Base-by-base conservation (phyloP, 2,797 vertebrate genomes). In the Distichodus sexfasciatus region DNA sequence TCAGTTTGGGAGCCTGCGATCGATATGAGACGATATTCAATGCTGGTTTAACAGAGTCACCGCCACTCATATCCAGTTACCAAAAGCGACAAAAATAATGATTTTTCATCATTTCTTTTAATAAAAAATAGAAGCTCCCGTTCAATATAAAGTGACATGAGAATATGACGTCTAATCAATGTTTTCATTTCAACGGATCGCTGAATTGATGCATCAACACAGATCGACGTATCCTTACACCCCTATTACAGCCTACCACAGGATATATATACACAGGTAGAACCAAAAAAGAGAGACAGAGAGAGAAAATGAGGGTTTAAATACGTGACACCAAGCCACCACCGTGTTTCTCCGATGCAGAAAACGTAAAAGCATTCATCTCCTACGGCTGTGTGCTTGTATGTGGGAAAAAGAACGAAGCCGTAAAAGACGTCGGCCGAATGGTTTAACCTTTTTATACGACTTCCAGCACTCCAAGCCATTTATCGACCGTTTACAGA, bases 371-470 rank as follows among this genome's bases (percentile, higher is more conserved):
- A n/a, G n/a, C n/a, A n/a, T n/a, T n/a, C n/a, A n/a, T n/a, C n/a
- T n/a, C n/a, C n/a, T n/a, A n/a, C n/a, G n/a, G n/a, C 38, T 66
- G 57, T 24, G 28, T 19, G 23, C 53, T 15, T 61, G 28, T 64
- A 48, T 57, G 57, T 15, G 24, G 9, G 9, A 40, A 44, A 46
- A 44, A 69, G 68, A 71, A 58, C 46, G 74, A 68, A 57, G 38
- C 43, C 50, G 35, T 44, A 28, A 51, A 77, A 43, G 51, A 28
- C 12, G 19, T 33, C 23, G 64, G 54, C 31, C 8, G 41, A 6
- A 48, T 35, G 54, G 60, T 66, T 76, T 81, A 58, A 83, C 80
- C 64, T 69, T 35, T n/a, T 31, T 58, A 66, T 77, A 58, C 54
- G 19, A 4, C 44, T n/a, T 57, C 33, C 26, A 75, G 50, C 28